Evolutionary conservation across 2,888 invertebrate genomes (phyloP), one percentile per base, ranked within the genome.

Genomic region (Cryptocephalus primarius): DNA sequence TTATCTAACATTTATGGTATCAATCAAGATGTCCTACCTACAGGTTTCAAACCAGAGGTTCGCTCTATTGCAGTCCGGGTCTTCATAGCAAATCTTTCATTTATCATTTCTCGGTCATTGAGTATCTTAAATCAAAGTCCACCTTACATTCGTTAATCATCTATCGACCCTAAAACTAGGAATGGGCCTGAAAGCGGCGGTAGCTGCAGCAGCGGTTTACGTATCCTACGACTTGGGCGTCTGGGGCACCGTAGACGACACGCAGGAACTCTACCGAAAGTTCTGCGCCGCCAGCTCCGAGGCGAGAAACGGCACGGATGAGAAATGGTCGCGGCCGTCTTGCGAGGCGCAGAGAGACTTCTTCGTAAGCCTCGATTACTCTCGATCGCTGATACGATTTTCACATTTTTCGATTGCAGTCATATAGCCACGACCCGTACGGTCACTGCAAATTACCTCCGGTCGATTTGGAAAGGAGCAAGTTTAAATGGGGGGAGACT

Each of bases 211-310:
- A 13, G 57, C 69, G 11, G 58, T 72, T 39, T 73, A 70, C 49
- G 66, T 69, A 58, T 69, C 70, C 1, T 65, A 64, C 11, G 63
- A 68, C 48, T 64, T 71, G 48, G 73, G 73, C 9, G 48, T 74
- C 9, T 74, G 74, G 74, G 71, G 73, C 10, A 63, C 63, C 44
- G 56, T 66, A 8, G 59, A 60, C 22, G 62, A 70, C 41, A 67
- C 70, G 8, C 69, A 72, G 51, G 57, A 67, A 9, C 50, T 73
- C 14, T 73, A 69, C 50, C 53, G 51, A 12, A 58, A 51, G 11
- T 54, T 61, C 9, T 64, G 65, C 33, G 48, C 56, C 1, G 41
- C 54, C 1, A 50, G 57, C 11, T 49, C 48, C 9, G 43, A 46
- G 8, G 54, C 58, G 4, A 33, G 31, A 9, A 49, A 48, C 6